These are phyloP conservation scores for Reticulitermes speratus DNA, from an alignment of 1,140 invertebrate genomes.

Conservation along the genomic window DNA sequence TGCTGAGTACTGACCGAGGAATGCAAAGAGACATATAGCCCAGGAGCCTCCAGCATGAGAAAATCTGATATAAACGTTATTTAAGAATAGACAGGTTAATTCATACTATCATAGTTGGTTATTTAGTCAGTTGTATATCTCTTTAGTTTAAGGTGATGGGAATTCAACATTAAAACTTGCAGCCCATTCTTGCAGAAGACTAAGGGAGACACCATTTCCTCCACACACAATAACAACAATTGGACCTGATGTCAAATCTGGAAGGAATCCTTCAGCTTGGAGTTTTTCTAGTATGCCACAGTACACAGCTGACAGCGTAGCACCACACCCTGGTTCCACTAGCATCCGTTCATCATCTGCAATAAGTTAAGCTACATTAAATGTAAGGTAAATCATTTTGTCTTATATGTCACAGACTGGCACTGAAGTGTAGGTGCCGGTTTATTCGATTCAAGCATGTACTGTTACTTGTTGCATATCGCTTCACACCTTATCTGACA, in stretches of 20 bases:
- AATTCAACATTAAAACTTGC: neutral
- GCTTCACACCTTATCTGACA: too few relatives aligned
- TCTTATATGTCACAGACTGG: too few relatives aligned
- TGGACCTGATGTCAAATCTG: constrained; percentile 40
- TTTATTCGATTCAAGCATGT: neutral
- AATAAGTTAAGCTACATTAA: constrained; percentile 23
- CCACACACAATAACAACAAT: constrained; percentile 55
- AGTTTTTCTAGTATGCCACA: constrained; percentile 37
- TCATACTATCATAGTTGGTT: too few relatives aligned
- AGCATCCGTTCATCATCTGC: constrained; percentile 50
- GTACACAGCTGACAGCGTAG: constrained; percentile 51
- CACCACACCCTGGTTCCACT: constrained; percentile 56
- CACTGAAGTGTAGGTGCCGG: neutral
- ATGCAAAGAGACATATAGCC: too few relatives aligned
- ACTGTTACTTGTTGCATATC: neutral
- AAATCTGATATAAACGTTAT: too few relatives aligned
- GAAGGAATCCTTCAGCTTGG: constrained; percentile 32
- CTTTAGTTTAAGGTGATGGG: neutral
- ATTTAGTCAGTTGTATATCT: too few relatives aligned
- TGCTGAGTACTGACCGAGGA: too few relatives aligned
- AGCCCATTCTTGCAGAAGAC: constrained; percentile 46
- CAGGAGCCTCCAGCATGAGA: too few relatives aligned
- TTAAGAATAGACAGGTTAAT: too few relatives aligned
- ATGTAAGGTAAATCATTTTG: neutral
- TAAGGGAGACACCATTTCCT: constrained; percentile 48